A percentile compares a stretch with the other conserved stretches of the same genome.
phyloP scores from a whole-genome alignment of 2,888 invertebrate species.

The Agrotis puta region DNA sequence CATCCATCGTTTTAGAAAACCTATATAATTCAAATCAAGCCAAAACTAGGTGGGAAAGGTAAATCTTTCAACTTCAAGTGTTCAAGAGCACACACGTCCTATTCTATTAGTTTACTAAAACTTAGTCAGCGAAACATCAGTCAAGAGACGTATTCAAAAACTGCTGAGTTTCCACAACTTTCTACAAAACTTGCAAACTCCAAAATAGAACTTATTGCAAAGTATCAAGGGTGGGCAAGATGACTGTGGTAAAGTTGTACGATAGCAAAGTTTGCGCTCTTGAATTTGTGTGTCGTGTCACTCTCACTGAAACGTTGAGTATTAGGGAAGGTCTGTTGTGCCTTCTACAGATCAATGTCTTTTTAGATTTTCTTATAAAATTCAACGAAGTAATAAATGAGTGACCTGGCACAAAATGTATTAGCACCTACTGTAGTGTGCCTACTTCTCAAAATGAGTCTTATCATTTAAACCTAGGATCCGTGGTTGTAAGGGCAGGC shows the following conservation, averaged over 20 bases:
- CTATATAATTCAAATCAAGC: neutral
- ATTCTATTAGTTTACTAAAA: constrained; percentile 30
- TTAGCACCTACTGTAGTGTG: too few species aligned
- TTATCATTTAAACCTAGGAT: too few species aligned
- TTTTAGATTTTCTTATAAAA: too few species aligned
- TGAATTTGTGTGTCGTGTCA: constrained; percentile 74
- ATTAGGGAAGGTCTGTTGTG: constrained; percentile 62
- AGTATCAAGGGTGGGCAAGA: constrained; percentile 36
- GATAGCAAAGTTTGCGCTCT: constrained; percentile 73
- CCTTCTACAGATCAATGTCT: constrained; percentile 23
- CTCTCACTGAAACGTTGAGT: constrained; percentile 68
- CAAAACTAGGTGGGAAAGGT: neutral
- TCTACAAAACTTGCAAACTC: neutral
- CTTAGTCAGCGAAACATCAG: constrained; percentile 64
- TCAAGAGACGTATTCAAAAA: constrained; percentile 73
- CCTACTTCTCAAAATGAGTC: too few species aligned
- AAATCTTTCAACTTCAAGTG: constrained; percentile 21
- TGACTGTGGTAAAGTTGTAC: constrained; percentile 44
- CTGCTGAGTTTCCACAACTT: constrained; percentile 70
- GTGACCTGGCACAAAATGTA: neutral
- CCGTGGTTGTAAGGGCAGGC: neutral
- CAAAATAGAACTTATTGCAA: constrained; percentile 53
- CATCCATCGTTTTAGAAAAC: neutral
- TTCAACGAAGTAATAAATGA: neutral
- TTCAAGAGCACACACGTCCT: constrained; percentile 23